Base-by-base conservation (phyloP, 2,888 invertebrate species). In the Liposcelis brunnea region DNA sequence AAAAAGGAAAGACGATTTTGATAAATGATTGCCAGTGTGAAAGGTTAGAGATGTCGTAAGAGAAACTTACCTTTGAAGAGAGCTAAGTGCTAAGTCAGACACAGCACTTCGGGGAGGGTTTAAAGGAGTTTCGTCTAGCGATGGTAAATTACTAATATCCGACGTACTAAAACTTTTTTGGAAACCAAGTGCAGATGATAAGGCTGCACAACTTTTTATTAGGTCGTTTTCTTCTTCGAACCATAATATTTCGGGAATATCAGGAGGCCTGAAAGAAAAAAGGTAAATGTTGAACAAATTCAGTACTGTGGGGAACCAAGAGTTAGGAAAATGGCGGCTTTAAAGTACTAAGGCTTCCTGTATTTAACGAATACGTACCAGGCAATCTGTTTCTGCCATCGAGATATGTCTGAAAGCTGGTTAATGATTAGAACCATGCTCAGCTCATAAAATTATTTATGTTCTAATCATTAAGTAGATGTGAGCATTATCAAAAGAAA, bases 111-210 rank as follows among this genome's bases (percentile, higher is more conserved):
- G 31, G 56, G 55, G 32, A 58, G 57, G 4, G 46, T 42, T 6
- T 46, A 54, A 55, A 6, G 60, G 58, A 5, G 59, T 53, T 2
- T 65, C 64, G 43, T 68, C 69, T 6, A 26, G 5, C 1, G 68
- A 68, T 1, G 70, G 69, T 51, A 73, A 60, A 55, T 74, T 72
- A 42, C 70, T 66, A 14, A 86, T 80, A 58, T 87, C 87, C 21
- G 77, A 78, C 0, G 84, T 82, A 56, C 84, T 85, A 65, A 86
- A 85, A 54, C 82, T 83, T 55, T 84, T 76, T 42, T 83, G 80
- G n/a, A 85, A 69, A 2, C 86, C 85, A 0, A 85, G 65, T 43
- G 79, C 82, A 0, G 81, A 79, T 42, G 83, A 82, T 19, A 86
- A 68, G 6, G 77, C 80, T 0, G 81, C 84, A 59, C 85, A 86